A percentile compares a stretch with the other conserved stretches of the same genome.
Conservation (phyloP, 2,888 invertebrate genomes). For the Yponomeuta malinellus region DNA sequence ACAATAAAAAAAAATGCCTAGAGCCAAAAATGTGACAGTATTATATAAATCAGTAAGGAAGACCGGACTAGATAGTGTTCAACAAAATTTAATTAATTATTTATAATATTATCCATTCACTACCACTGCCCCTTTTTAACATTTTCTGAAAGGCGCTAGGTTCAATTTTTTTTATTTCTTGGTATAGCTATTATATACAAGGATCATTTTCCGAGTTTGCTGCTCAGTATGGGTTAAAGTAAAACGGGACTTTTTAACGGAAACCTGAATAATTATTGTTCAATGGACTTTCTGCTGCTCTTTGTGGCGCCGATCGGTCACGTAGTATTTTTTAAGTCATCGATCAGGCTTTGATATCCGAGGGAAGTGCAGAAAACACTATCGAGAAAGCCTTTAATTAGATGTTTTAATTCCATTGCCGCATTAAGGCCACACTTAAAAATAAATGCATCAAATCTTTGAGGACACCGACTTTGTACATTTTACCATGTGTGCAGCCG, state of each 20-base stretch:
- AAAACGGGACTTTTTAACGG: not conserved
- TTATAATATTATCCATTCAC: not conserved
- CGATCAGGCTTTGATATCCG: too few species aligned
- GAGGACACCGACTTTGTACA: too few species aligned
- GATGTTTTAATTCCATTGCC: too few species aligned
- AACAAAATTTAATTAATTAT: not conserved
- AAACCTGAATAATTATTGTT: not conserved
- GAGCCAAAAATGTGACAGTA: not conserved
- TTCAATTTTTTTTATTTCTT: not conserved
- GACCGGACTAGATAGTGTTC: slow-evolving; percentile 51
- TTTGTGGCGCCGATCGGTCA: not conserved
- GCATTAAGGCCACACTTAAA: too few species aligned
- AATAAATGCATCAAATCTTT: too few species aligned
- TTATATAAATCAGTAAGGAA: slow-evolving; percentile 37
- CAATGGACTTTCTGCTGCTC: not conserved
- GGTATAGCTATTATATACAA: too few species aligned
- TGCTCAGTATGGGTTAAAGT: not conserved
- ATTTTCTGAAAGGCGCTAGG: not conserved
- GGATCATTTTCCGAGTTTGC: not conserved
- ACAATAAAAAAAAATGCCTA: not conserved
- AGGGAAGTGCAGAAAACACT: too few species aligned
- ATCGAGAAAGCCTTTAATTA: too few species aligned
- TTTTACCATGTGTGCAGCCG: too few species aligned
- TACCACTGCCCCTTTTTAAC: not conserved
- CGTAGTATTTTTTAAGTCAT: too few species aligned